Base-by-base conservation (phyloP, 2,113 vertebrate genomes). In the Poicephalus gulielmi region DNA sequence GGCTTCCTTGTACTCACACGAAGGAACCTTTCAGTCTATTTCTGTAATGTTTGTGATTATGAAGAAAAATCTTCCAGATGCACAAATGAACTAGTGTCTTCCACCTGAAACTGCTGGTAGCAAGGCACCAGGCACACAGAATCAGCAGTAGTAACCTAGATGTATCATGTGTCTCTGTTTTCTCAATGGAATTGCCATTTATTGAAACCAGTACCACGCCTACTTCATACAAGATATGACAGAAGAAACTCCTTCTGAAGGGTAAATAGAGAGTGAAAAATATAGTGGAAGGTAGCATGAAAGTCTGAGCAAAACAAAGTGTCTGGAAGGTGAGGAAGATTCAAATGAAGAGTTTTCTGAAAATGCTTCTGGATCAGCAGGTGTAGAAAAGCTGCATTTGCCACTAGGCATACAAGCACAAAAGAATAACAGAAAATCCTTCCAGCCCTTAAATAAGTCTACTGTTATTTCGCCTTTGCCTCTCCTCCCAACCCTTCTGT, bases 401-500 rank as follows among this genome's bases (percentile, higher is more conserved):
- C 66, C 71, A 66, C 44, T 67, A 57, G 33, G 17, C 55, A 17
- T 80, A 82, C 35, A 83, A 49, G 46, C 18, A 49, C 37, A 39
- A 22, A 44, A 11, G 35, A 24, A 41, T 23, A 10, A 27, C 5
- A 37, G 74, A 66, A 78, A 18, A 46, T 44, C 17, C 23, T 59
- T 70, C 27, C 41, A 84, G 43, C 33, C 33, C 73, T 86, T 69
- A 53, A 90, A 62, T 75, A 69, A 90, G 17, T 43, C 47, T 70
- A 24, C 62, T 76, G 70, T 52, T 87, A 67, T 46, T 92, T 95
- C 3, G 7, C 71, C 88, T 90, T 88, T 90, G 71, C 57, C 83
- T 74, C 69, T 88, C 60, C 73, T 84, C 68, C 35, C 86, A 88
- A 15, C 80, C 90, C 80, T 95, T 95, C 88, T 93, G 92, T 86